Percentiles rank a stretch among this genome's conserved stretches.
Evolutionary conservation across 2,797 vertebrate genomes (phyloP).

Genomic region (Nyctibius grandis): DNA sequence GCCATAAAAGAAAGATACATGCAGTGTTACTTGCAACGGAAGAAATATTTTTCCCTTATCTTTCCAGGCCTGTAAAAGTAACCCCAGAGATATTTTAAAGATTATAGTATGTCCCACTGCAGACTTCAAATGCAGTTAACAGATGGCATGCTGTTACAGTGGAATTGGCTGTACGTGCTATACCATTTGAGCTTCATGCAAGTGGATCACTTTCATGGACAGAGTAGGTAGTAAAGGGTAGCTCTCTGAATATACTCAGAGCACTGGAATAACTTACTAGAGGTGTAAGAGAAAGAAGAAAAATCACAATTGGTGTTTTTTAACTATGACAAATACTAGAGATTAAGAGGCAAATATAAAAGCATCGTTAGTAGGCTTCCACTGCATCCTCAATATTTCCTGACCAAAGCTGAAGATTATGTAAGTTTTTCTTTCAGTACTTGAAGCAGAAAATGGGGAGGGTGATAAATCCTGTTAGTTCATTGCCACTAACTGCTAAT

Average conservation of each 20-base stretch:
- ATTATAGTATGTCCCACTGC: neutral
- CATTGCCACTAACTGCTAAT: neutral
- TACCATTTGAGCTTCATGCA: neutral
- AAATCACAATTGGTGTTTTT: neutral
- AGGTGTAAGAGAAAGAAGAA: neutral
- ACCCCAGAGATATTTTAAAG: neutral
- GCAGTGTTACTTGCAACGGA: slow-evolving; percentile 21
- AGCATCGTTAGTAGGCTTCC: neutral
- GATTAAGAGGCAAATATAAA: neutral
- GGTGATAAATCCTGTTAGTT: neutral
- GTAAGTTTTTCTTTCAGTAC: neutral
- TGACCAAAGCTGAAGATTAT: neutral
- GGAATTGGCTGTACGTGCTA: neutral
- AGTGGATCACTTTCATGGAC: neutral
- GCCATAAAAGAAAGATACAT: neutral
- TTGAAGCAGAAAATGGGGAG: neutral
- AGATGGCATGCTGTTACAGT: neutral
- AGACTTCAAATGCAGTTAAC: slow-evolving; percentile 6
- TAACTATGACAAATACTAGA: neutral
- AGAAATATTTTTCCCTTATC: slow-evolving; percentile 35
- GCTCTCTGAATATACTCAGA: neutral
- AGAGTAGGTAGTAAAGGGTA: neutral
- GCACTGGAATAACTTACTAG: neutral
- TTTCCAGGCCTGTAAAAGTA: slow-evolving; percentile 11
- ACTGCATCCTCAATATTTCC: neutral